Percentiles rank a stretch among this genome's conserved stretches.
phyloP scores from a whole-genome alignment of 1,140 invertebrate genomes.

The Scaptomyza montana region DNA sequence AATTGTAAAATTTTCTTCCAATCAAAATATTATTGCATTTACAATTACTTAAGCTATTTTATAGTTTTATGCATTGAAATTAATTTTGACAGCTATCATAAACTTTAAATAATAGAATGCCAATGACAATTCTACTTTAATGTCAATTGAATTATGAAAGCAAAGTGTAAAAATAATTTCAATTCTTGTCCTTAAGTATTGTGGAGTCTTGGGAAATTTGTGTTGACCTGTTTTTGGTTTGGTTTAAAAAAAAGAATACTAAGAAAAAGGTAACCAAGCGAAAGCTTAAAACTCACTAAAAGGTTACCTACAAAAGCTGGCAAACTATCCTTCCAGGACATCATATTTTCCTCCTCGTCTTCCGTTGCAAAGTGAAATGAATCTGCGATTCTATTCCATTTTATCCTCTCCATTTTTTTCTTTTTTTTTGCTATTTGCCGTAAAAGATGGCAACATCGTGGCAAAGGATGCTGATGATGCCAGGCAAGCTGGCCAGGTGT shows the following conservation, averaged over 20 bases:
- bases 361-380: constrained; percentile 68
- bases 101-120: no score
- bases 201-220: constrained; percentile 5
- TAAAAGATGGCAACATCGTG: no score
- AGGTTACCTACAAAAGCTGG: constrained; percentile 39
- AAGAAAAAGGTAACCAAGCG: constrained; percentile 17
- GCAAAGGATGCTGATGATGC: constrained; percentile 42
- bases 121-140: no score
- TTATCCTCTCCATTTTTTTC: constrained; percentile 40
- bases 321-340: constrained; percentile 27
- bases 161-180: not conserved
- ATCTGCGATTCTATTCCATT: constrained; percentile 80
- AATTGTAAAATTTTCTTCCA: no score
- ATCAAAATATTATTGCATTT: no score
- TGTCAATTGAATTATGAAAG: no score
- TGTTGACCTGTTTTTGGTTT: constrained; percentile 35
- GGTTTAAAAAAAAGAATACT: not conserved
- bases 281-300: constrained; percentile 58
- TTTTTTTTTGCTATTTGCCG: constrained; percentile 28
- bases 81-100: no score
- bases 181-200: not conserved
- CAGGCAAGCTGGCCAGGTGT: constrained; percentile 55
- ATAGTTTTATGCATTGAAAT: no score
- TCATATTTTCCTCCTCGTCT: constrained; percentile 16
- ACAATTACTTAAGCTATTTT: no score